Evolutionary conservation across 2,797 vertebrate genomes (phyloP).

Genomic region (Acrossocheilus fasciatus): DNA sequence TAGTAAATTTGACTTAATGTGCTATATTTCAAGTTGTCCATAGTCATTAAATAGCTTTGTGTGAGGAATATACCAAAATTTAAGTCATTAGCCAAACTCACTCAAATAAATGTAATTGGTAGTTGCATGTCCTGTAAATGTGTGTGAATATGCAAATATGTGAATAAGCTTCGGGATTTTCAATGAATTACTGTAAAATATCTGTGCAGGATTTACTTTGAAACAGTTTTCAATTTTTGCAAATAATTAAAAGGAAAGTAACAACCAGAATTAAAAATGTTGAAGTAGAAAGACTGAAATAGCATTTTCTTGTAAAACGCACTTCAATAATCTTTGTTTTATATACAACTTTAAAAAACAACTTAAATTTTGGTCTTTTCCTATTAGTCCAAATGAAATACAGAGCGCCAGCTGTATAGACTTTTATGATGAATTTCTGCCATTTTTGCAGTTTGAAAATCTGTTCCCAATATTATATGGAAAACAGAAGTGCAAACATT

Average conservation of each 20-base stretch:
- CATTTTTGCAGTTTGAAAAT: background rate
- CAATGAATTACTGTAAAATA: background rate
- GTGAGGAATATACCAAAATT: background rate
- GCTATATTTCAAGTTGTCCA: background rate
- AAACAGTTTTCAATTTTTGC: background rate
- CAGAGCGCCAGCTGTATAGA: background rate
- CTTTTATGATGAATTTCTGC: background rate
- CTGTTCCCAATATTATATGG: background rate
- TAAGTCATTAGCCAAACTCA: background rate
- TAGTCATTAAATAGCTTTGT: background rate
- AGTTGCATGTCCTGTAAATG: background rate
- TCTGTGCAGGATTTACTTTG: background rate
- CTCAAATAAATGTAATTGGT: background rate
- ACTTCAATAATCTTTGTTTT: background rate
- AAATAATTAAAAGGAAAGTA: background rate
- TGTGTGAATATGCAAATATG: background rate
- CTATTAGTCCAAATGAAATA: background rate
- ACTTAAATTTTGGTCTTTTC: background rate
- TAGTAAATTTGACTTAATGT: background rate
- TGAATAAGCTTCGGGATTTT: background rate
- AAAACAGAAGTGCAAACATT: background rate
- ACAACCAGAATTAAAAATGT: background rate
- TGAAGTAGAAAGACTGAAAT: background rate
- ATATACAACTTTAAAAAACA: background rate
- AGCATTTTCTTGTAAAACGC: background rate